Percentiles rank a stretch among this genome's conserved stretches.
These are phyloP conservation scores for Progne subis DNA, from an alignment of 2,113 vertebrate species.

Conservation along the genomic window DNA sequence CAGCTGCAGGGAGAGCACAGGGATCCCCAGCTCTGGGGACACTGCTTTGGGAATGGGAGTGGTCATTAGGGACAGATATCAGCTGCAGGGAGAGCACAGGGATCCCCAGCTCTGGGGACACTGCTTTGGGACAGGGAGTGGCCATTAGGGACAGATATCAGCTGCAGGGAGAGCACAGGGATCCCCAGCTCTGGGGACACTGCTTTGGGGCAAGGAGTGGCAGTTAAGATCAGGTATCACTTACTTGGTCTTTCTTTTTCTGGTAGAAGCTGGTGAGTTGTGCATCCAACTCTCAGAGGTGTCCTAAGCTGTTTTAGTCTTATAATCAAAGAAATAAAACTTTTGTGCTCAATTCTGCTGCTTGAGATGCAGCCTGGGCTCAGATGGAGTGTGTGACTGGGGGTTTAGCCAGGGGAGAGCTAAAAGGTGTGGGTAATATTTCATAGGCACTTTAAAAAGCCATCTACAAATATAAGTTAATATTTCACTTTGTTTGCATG, in stretches of 20 bases:
- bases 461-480: neutral
- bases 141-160: neutral
- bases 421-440: neutral
- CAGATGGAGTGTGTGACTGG: neutral
- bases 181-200: neutral
- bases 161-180: neutral
- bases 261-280: neutral
- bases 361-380: neutral
- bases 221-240: rapidly evolving
- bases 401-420: neutral
- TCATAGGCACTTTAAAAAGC: neutral
- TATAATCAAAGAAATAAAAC: neutral
- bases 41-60: too few species aligned
- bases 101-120: neutral
- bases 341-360: neutral
- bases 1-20: too few species aligned
- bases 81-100: neutral
- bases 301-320: neutral
- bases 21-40: too few species aligned
- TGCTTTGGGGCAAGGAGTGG: neutral
- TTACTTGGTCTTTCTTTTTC: neutral
- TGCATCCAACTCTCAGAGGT: neutral
- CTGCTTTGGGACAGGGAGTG: neutral
- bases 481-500: neutral
- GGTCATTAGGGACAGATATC: too few species aligned